Percentiles rank a stretch among this genome's conserved stretches.
These are phyloP conservation scores for Plagodis pulveraria DNA, from an alignment of 2,888 invertebrate genomes.

Conservation along the genomic window DNA sequence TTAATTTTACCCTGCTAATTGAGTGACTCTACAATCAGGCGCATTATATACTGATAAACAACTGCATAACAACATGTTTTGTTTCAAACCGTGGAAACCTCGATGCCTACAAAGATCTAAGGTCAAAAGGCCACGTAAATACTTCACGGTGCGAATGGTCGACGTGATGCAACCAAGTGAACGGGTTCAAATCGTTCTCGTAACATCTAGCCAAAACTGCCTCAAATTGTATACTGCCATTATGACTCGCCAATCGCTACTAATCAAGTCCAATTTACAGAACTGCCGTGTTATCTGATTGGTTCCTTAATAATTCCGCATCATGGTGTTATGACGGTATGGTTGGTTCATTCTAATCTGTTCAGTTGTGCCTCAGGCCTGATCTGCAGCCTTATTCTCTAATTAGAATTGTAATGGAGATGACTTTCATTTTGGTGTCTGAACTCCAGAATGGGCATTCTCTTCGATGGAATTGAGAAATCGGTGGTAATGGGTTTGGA, in stretches of 20 bases:
- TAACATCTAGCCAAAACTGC: constrained; percentile 10
- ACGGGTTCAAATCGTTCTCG: constrained; percentile 6
- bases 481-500: too few relatives aligned
- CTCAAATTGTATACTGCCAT: neutral
- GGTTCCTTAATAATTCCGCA: constrained; percentile 4
- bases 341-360: constrained; percentile 13
- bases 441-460: too few relatives aligned
- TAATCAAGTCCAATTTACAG: constrained; percentile 17
- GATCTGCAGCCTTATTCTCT: constrained; percentile 5
- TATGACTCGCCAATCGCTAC: constrained; percentile 5
- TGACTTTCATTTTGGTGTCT: too few relatives aligned
- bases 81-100: constrained; percentile 19
- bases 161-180: constrained; percentile 28
- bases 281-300: constrained; percentile 17
- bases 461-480: too few relatives aligned
- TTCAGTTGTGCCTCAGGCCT: constrained; percentile 18
- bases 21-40: neutral
- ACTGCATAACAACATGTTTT: neutral
- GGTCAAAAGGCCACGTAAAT: constrained; percentile 26
- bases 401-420: too few relatives aligned
- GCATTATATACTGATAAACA: neutral
- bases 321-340: constrained; percentile 11
- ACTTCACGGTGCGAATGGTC: neutral
- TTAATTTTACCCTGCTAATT: neutral
- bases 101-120: constrained; percentile 20